Conservation (phyloP, 2,113 vertebrate species). For the Halcyon malimbica region DNA sequence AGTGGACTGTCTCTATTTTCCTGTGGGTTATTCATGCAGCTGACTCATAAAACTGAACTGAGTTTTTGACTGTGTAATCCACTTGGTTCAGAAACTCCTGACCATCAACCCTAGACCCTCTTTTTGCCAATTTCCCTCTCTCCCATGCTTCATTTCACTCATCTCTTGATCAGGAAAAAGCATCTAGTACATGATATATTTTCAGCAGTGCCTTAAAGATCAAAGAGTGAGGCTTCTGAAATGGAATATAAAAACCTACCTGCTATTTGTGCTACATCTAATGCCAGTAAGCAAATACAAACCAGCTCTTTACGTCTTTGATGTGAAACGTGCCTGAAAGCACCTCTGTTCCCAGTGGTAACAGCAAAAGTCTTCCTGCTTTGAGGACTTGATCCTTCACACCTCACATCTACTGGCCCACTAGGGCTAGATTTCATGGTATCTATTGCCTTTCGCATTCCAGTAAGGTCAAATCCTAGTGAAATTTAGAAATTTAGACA, state of each 20-base stretch:
- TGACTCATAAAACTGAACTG: not conserved
- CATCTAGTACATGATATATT: not conserved
- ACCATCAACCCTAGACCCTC: not conserved
- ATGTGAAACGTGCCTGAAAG: not conserved
- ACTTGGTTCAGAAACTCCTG: not conserved
- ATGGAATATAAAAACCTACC: not conserved
- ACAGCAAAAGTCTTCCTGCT: not conserved
- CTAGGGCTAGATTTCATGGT: not conserved
- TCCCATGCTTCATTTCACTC: not conserved
- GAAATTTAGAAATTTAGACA: not conserved
- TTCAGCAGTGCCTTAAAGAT: not conserved
- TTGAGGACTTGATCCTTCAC: not conserved
- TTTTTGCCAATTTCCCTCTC: not conserved
- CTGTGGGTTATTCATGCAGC: not conserved
- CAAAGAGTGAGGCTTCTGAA: not conserved
- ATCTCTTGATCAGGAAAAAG: not conserved
- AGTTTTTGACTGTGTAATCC: not conserved
- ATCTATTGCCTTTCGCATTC: not conserved
- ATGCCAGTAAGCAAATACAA: not conserved
- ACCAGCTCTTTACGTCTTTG: not conserved
- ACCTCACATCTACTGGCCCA: not conserved
- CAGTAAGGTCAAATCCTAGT: not conserved
- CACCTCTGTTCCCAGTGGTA: not conserved
- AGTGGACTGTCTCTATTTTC: rapidly evolving
- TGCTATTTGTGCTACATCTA: not conserved